These are phyloP conservation scores for Ectropis grisescens DNA, from an alignment of 1,140 invertebrate genomes.

Conservation along the genomic window DNA sequence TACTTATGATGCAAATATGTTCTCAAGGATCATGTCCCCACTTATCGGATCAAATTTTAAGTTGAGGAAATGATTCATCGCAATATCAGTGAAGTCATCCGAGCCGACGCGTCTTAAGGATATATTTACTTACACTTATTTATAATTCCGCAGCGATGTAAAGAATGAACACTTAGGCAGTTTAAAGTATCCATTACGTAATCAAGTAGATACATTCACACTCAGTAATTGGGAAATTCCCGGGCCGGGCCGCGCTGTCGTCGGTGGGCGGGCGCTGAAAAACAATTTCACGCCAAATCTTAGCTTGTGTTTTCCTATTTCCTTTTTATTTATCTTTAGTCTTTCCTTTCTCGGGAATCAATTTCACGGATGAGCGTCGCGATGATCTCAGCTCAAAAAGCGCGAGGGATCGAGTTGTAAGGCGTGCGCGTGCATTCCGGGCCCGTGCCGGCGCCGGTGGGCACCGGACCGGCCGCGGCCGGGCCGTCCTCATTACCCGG, in stretches of 20 bases:
- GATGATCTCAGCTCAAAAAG: slow-evolving; percentile 66
- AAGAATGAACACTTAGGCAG: too few relatives aligned
- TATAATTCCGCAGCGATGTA: too few relatives aligned
- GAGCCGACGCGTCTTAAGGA: too few relatives aligned
- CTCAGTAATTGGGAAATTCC: slow-evolving; percentile 66
- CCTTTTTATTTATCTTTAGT: slow-evolving; percentile 70
- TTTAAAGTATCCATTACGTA: slow-evolving; percentile 38
- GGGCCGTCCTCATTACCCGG: slow-evolving; percentile 36
- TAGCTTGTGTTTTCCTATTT: slow-evolving; percentile 69
- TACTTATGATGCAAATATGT: too few relatives aligned
- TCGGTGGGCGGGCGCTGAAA: slow-evolving; percentile 54
- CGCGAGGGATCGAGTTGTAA: slow-evolving; percentile 35
- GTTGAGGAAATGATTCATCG: too few relatives aligned
- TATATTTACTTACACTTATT: too few relatives aligned
- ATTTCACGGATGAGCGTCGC: slow-evolving; percentile 68
- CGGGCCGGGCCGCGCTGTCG: slow-evolving; percentile 39
- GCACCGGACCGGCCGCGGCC: too few relatives aligned
- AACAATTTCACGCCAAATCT: slow-evolving; percentile 71
- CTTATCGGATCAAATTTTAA: too few relatives aligned
- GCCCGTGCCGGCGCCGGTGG: slow-evolving; percentile 2
- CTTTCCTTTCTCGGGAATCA: slow-evolving; percentile 67
- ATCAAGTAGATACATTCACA: slow-evolving; percentile 62
- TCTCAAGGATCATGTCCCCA: too few relatives aligned
- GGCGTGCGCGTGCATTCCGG: slow-evolving; percentile 30
- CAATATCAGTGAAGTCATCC: too few relatives aligned